Evolutionary conservation across 2,797 vertebrate species (phyloP), one percentile per base, ranked within the genome.

Genomic region (Dallia pectoralis): DNA sequence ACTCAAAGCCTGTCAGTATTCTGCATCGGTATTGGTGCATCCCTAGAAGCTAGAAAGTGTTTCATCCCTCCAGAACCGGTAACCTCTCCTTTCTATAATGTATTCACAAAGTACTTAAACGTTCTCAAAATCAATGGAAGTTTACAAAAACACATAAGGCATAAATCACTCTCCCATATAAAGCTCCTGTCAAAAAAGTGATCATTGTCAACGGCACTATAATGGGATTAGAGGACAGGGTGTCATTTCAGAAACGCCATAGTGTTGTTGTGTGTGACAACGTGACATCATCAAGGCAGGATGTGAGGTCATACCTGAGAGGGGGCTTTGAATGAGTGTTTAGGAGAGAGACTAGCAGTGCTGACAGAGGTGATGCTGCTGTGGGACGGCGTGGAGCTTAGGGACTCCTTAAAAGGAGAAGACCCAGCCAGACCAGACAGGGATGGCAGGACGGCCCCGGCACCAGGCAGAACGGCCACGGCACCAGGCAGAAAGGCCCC

Each of bases 301-400:
- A 25, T 68, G 16, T 67, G 9, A 0, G 5, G 1, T 32, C 81
- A 4, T 87, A 97, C 96, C 95, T 93, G 93, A 53, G 88, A 81
- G 73, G 75, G 86, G 80, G 88, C 88, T 79, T 94, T 97, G 81
- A 95, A 90, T 48, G 93, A 91, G 86, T 94, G 95, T 82, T 97
- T 96, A 12, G 96, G 96, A 29, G 97, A 99, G 53, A 96, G 89
- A 85, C 88, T 96, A 16, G 91, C 92, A 0, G 89, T 72, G 72
- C 88, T 93, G 84, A 92, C 92, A 87, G 30, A 93, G 95, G 83
- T 83, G 93, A 80, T 85, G 82, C 89, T 94, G 70, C 89, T 87
- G 0, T 95, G 94, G 14, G 95, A 93, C 0, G 93, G 91, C 0
- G 95, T 95, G 76, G 95, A 95, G 70, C 94, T 93, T 19, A 96